phyloP scores from a whole-genome alignment of 2,888 invertebrate genomes.

The Prosopocoilus inquinatus region DNA sequence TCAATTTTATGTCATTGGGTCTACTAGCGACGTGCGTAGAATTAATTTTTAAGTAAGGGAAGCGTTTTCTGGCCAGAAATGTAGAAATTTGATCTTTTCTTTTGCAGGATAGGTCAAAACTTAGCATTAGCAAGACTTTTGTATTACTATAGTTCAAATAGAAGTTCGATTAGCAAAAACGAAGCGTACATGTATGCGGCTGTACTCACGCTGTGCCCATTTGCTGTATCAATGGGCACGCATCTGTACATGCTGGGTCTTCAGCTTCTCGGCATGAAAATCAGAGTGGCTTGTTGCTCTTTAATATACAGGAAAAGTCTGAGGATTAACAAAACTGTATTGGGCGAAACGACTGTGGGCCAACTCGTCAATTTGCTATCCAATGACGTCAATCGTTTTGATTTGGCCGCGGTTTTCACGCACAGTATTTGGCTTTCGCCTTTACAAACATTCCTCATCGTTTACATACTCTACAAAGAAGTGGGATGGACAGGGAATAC shows the following conservation, averaged over 20 bases:
- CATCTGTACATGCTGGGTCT: constrained; percentile 88
- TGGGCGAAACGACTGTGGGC: constrained; percentile 60
- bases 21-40: constrained; percentile 40
- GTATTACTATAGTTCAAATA: constrained; percentile 57
- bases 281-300: constrained; percentile 79
- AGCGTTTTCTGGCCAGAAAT: neutral
- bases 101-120: constrained; percentile 40
- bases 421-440: constrained; percentile 79
- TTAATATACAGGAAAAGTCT: constrained; percentile 74
- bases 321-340: constrained; percentile 52
- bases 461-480: constrained; percentile 54
- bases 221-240: constrained; percentile 37
- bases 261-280: constrained; percentile 80
- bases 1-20: constrained; percentile 36
- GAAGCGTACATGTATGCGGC: constrained; percentile 73
- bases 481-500: constrained; percentile 50
- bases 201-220: constrained; percentile 57
- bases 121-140: constrained; percentile 62
- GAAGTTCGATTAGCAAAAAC: constrained; percentile 33
- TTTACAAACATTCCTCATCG: constrained; percentile 59
- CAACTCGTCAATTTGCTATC: constrained; percentile 56
- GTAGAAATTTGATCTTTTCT: neutral
- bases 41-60: constrained; percentile 34
- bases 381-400: constrained; percentile 75
- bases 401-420: constrained; percentile 82